These are phyloP conservation scores for Pachycephala philippinensis DNA, from an alignment of 2,113 vertebrate species.

Conservation along the genomic window DNA sequence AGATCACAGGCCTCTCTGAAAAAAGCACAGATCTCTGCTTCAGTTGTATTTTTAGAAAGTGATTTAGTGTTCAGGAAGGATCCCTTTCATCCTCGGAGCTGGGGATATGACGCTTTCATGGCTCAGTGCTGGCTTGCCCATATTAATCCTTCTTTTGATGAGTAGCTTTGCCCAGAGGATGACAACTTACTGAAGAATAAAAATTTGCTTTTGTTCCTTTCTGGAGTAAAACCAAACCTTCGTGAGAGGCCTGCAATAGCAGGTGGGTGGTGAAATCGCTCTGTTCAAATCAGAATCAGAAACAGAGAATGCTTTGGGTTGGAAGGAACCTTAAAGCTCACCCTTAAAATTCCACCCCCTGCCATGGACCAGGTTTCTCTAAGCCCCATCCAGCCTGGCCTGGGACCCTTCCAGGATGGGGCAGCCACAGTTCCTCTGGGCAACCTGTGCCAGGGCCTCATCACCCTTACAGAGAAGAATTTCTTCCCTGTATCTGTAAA, in stretches of 20 bases:
- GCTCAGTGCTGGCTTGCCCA: not conserved
- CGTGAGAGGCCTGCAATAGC: not conserved
- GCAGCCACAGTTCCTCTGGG: not conserved
- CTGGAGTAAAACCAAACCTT: not conserved
- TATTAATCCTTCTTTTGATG: not conserved
- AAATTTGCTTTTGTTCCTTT: not conserved
- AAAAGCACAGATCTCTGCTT: not conserved
- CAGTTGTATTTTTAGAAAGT: not conserved
- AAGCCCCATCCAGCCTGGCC: not conserved
- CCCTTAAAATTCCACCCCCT: too few species aligned
- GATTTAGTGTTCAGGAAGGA: not conserved
- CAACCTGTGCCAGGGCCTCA: not conserved
- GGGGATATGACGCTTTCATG: not conserved
- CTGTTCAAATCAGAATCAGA: not conserved
- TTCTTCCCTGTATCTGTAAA: not conserved
- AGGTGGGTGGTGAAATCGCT: not conserved
- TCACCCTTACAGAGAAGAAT: not conserved
- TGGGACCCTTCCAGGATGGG: not conserved
- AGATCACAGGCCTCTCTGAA: not conserved
- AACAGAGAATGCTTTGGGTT: not conserved
- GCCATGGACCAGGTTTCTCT: not conserved
- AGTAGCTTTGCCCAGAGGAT: not conserved
- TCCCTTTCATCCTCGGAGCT: not conserved
- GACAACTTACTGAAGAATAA: not conserved
- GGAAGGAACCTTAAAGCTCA: not conserved